Conservation (phyloP, 2,888 invertebrate species). For the Phaonia tiefii region DNA sequence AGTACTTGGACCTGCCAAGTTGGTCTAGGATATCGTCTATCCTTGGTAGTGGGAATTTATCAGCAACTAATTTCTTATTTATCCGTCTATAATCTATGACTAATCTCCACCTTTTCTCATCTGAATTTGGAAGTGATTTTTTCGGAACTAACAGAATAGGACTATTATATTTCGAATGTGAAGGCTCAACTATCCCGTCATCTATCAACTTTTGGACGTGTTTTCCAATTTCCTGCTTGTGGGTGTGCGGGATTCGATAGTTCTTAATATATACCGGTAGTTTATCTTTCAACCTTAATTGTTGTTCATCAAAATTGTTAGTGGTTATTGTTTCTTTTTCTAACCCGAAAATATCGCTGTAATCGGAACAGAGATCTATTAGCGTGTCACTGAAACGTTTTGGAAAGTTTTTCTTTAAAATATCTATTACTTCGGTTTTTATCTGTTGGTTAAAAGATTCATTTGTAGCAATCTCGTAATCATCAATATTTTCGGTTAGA, state of each 20-base stretch:
- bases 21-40: background rate
- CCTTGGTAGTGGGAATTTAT: background rate
- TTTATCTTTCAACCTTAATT: slow-evolving; percentile 1
- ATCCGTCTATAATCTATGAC: background rate
- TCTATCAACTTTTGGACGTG: background rate
- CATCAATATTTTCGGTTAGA: background rate
- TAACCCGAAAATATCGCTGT: background rate
- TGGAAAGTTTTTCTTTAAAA: background rate
- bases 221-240: background rate
- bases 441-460: background rate
- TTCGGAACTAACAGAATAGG: slow-evolving; percentile 4
- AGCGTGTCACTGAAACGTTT: background rate
- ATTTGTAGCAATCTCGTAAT: background rate
- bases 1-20: background rate
- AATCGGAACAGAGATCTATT: background rate
- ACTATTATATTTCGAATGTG: background rate
- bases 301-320: slow-evolving; percentile 22
- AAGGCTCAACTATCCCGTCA: background rate
- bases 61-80: too few species aligned
- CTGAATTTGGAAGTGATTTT: background rate
- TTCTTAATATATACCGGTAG: background rate
- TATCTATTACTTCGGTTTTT: background rate
- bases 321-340: background rate
- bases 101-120: background rate
- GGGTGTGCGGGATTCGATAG: background rate